Evolutionary conservation across 2,888 invertebrate species (phyloP), one percentile per base, ranked within the genome.

Genomic region (Lycia hirtaria): DNA sequence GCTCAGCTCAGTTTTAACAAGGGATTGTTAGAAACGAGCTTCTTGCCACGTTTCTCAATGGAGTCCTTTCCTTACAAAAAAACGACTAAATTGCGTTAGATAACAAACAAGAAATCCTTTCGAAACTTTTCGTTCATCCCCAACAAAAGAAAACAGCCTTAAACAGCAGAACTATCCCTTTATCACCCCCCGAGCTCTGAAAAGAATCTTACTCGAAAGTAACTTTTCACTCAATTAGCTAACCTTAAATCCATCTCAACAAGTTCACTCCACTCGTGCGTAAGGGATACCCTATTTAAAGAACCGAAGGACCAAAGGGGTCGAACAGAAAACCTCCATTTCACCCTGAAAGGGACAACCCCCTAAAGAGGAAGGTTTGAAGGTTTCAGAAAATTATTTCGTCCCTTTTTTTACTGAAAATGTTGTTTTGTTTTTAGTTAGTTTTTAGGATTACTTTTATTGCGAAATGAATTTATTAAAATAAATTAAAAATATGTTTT

Each of bases 331-430:
- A 43, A 9, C 41, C 24, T 24, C 17, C 14, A 10, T 41, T 41
- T n/a, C 24, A 14, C 26, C 26, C 41, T 24, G 15, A 43, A 43
- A 28, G 28, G 40, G 3, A 9, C 12, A 45, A 32, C 15, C 17
- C 6, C 15, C 15, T 1, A 33, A 33, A 20, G 14, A 14, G 24
- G 22, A 40, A 32, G 38, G 32, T 15, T 47, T 56, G 41, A 47
- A 53, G 58, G 50, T 61, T 62, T 59, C 44, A 43, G 48, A 44
- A 61, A 60, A 65, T 59, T 54, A 62, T 65, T 65, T 62, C 54
- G 51, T 30, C 12, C 15, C 35, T 17, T 43, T 56, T 49, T 37
- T 30, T 24, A 12, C 3, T 10, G 15, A n/a, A 17, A 15, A 45
- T 20, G 24, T 43, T 43, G 19, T 28, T 28, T 54, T 48, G 24